A percentile compares a stretch with the other conserved stretches of the same genome.
Conservation (phyloP, 92 coral and sea anemone species). For the Porites divaricata region DNA sequence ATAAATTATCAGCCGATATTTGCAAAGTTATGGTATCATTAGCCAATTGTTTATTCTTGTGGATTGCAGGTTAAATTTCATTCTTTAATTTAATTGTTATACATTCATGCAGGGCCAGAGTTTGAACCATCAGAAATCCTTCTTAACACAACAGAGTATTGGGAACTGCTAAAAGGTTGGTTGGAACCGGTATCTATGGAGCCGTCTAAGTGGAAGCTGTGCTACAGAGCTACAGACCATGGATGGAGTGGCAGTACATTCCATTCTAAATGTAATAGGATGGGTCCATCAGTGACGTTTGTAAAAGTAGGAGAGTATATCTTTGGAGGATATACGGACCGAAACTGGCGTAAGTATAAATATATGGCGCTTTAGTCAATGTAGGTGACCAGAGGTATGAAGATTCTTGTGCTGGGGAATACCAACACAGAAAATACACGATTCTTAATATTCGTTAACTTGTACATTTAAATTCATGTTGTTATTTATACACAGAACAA, state of each 20-base stretch:
- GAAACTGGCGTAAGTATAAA: slow-evolving; percentile 69
- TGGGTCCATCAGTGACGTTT: slow-evolving; percentile 68
- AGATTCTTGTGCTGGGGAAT: too few species aligned
- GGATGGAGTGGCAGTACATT: slow-evolving; percentile 79
- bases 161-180: slow-evolving; percentile 73
- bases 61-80: too few species aligned
- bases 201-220: slow-evolving; percentile 69
- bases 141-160: slow-evolving; percentile 48
- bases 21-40: too few species aligned
- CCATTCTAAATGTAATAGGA: slow-evolving; percentile 65
- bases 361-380: not conserved
- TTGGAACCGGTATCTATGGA: slow-evolving; percentile 61
- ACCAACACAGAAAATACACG: too few species aligned
- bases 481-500: too few species aligned
- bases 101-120: slow-evolving; percentile 36
- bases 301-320: slow-evolving; percentile 64
- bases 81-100: too few species aligned
- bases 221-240: slow-evolving; percentile 62
- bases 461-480: too few species aligned
- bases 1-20: too few species aligned
- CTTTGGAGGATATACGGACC: slow-evolving; percentile 83
- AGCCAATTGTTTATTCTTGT: too few species aligned
- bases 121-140: slow-evolving; percentile 67
- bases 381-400: too few species aligned
- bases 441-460: too few species aligned